Base-by-base conservation (phyloP, 1,140 invertebrate genomes). In the Apis dorsata region DNA sequence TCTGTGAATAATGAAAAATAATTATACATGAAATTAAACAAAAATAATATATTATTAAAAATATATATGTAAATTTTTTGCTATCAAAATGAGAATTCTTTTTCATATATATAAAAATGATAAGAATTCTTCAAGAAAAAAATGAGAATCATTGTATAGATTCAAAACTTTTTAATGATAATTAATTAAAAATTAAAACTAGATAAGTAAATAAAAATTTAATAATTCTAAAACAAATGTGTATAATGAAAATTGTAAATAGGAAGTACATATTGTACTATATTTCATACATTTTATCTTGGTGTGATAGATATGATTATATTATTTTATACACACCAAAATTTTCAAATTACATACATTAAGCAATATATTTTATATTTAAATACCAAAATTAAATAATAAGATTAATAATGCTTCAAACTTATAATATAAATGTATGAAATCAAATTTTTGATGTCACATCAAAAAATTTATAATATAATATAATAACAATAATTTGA, bases 191-290 rank as follows among this genome's bases (percentile, higher is more conserved):
- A 76, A 77, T 4, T 75, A 76, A 65, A 77, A 80, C 80, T 75
- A 60, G n/a, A 17, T 75, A 75, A 81, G 57, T 74, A 77, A 79
- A 85, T 69, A 85, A 62, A 83, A 70, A 84, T 76, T 80, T 55
- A 80, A 44, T 44, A 44, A 65, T 17, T 70, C 57, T 82, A 82
- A 78, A 49, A 66, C 75, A 78, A 78, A 78, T 57, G 51, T 63
- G 24, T 70, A 69, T 62, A 63, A 9, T 63, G 51, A 57, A 78
- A 78, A 75, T 57, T 63, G 75, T 78, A 78, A 70, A 78, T 62
- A 78, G 49, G 8, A 69, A 69, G 44, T 70, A 69, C 51, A 55
- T 77, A 15, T 60, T 70, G 55, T 70, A 83, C 34, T n/a, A 19
- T 55, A 21, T 83, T 70, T 55, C 57, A 53, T 69, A 78, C 2